Base-by-base conservation (phyloP, 23 tunicate species). In the Aplidium turbinatum region DNA sequence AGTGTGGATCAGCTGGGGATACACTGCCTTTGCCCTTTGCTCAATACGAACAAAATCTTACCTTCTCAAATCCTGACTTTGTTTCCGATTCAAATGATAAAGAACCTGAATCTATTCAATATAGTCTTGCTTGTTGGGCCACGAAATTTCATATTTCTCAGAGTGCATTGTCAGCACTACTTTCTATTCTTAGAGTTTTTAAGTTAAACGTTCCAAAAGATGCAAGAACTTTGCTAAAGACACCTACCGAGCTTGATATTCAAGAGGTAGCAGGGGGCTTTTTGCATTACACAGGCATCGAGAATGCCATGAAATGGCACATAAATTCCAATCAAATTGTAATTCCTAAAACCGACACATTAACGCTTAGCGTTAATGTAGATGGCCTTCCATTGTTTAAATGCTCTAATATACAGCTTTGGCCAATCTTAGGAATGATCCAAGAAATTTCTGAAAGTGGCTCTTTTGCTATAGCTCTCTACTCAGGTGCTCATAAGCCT, bases 331-430 rank as follows among this genome's bases (percentile, higher is more conserved):
- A 23, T 60, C 3, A 27, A 60, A 4, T 5, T 60, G 11, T 27
- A 4, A 16, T 38, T 19, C 50, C 27, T 5, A n/a, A 66, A 18
- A 35, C 6, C 30, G 22, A 30, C 22, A 26, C 7, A 5, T 26
- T 66, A 20, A 38, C 13, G 13, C 11, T 38, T 18, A 50, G 21
- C 4, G 23, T 78, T 13, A 78, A 78, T 39, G 68, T 78, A 53
- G 84, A 78, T 78, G 84, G 84, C 0, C 25, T 78, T 31, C 77
- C 85, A 38, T 21, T 80, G 23, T 80, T 80, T 58, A 69, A 80
- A 57, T 69, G 77, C 58, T 30, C 51, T 9, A 57, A 34, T 1
- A 1, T 21, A 2, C 72, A 60, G 47, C 45, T 80, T 48, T 80
- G 85, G 85, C 85, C 77, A 13, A 63, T 80, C 11, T 30, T 80